Base-by-base conservation (phyloP, 1,140 invertebrate species). In the Ooceraea biroi region DNA sequence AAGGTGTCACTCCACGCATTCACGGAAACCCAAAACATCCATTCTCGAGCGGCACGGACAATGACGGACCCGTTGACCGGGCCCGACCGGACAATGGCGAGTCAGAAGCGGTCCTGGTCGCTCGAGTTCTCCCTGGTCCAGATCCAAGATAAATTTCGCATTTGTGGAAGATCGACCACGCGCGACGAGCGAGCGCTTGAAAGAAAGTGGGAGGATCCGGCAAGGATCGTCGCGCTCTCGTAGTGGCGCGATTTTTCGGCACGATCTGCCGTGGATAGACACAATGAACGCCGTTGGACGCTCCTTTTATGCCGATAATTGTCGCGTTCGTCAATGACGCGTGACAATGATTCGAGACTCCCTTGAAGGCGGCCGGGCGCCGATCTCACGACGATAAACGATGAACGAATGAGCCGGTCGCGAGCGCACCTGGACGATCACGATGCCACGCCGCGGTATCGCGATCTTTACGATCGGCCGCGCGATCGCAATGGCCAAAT, bases 131-230 rank as follows among this genome's bases (percentile, higher is more conserved):
- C 55, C 27, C 12, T n/a, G 55, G 30, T 82, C 82, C 74, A 90
- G 90, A 91, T 91, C 88, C 71, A 12, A 90, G 90, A 91, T 91
- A 90, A 90, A 90, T 90, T 91, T 89, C 74, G 88, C 85, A 86
- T 89, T 87, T 86, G 66, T 90, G 63, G 86, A 48, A 85, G 84
- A 88, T 87, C 63, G 72, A 71, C 63, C 85, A 50, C 77, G 83
- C 52, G 83, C 78, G 71, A 71, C 55, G 17, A 17, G 60, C 11
- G 57, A 17, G 60, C 14, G 57, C 11, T 1, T 58, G 55, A 44
- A 84, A 77, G 50, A 22, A 73, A 46, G 63, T 80, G 44, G 74
- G 74, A 82, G 68, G 82, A 63, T 55, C 41, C 46, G 8, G 14
- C 27, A 72, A 87, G 72, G 36, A 7, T 60, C 58, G n/a, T n/a